phyloP scores from a whole-genome alignment of 1,140 invertebrate genomes.

The Lepeophtheirus salmonis region DNA sequence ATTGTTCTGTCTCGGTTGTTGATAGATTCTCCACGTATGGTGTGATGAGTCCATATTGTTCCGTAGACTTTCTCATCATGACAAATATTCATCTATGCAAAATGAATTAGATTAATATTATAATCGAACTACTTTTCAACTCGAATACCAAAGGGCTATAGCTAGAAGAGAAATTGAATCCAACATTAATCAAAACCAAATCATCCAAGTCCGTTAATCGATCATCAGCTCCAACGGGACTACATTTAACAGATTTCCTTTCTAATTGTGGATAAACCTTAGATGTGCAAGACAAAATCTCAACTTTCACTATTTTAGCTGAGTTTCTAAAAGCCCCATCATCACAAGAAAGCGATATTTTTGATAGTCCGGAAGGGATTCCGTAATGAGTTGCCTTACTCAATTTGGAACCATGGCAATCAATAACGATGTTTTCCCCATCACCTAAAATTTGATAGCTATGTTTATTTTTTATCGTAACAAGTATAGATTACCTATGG shows the following conservation, averaged over 20 bases:
- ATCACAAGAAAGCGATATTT: not conserved
- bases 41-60: conserved; percentile 17
- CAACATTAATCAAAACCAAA: not conserved
- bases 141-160: not conserved
- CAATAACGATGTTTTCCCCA: not conserved
- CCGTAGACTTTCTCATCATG: conserved; percentile 11
- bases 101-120: too few species aligned
- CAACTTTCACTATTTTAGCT: not conserved
- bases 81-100: conserved; percentile 9
- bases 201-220: not conserved
- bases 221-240: not conserved
- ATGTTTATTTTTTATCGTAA: too few species aligned
- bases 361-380: not conserved
- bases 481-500: too few species aligned
- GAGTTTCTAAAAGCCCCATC: not conserved
- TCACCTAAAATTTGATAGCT: not conserved
- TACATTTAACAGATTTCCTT: not conserved
- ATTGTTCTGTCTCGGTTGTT: conserved; percentile 9
- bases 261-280: not conserved
- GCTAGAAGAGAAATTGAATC: not conserved
- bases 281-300: not conserved
- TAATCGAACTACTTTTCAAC: too few species aligned
- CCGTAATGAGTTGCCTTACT: not conserved
- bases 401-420: not conserved
- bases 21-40: not conserved